Evolutionary conservation across 2,797 vertebrate genomes (phyloP), one percentile per base, ranked within the genome.

Genomic region (Corythornis leucogaster): DNA sequence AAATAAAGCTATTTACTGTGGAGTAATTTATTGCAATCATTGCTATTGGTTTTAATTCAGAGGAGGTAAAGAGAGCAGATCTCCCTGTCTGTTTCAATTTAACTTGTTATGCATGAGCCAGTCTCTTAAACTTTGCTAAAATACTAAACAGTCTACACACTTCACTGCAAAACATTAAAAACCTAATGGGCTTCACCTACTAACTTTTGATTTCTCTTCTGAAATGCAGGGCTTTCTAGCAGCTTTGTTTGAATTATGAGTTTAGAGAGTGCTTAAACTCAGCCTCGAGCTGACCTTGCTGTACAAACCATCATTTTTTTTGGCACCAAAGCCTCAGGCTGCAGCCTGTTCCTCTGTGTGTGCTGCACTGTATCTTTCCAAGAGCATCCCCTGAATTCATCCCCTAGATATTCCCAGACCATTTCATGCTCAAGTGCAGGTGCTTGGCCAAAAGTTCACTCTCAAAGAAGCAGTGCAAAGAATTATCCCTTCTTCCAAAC

Each of bases 231-330:
- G 11, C 62, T 79, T 93, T 63, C 57, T 8, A 85, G 66, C 57
- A 89, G 67, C 82, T 92, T 87, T 86, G 77, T 90, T 92, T 83
- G 85, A 94, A 87, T 51, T 63, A 74, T 57, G 46, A 68, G 31
- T 66, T 84, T 26, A 66, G 91, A 85, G n/a, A 94, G 57, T 73
- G 68, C 84, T 92, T 83, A 69, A 83, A 87, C 48, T 78, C 82
- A 76, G 75, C 92, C 92, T 89, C 83, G 46, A 53, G 15, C 54
- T 87, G 89, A 91, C 92, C 93, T 91, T 86, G 43, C 59, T 81
- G 78, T 42, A 82, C 31, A 81, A 88, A 80, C 45, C 25, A 26
- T 30, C 30, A 30, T 63, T 15, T 46, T 64, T 86, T 91, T 69
- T 94, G 59, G 93, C 86, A 80, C 55, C 35, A 6, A 61, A 66